Conservation (phyloP, 1,140 invertebrate species). For the Atta colombica region DNA sequence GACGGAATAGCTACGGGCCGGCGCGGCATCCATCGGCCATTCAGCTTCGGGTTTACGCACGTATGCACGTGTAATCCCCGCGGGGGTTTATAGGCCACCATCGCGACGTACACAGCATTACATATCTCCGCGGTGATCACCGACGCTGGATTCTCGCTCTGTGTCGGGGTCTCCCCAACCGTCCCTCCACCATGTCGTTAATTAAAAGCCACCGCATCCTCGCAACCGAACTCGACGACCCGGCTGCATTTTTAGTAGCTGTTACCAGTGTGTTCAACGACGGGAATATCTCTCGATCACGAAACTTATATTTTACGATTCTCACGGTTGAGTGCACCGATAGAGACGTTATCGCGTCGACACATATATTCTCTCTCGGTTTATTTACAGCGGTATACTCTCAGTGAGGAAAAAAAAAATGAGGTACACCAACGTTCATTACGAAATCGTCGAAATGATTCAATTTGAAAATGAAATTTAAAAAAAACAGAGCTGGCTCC, state of each 20-base stretch:
- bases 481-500: background rate
- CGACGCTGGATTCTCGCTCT: constrained; percentile 65
- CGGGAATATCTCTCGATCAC: constrained; percentile 57
- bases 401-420: background rate
- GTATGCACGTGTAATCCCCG: constrained; percentile 81
- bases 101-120: constrained; percentile 70
- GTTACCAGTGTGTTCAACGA: constrained; percentile 55
- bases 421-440: background rate
- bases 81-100: constrained; percentile 82
- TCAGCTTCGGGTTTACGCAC: constrained; percentile 76
- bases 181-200: constrained; percentile 71
- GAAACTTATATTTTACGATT: constrained; percentile 45
- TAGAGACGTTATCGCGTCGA: constrained; percentile 53
- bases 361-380: constrained; percentile 1
- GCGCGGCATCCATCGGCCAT: constrained; percentile 63
- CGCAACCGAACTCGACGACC: constrained; percentile 61
- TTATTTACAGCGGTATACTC: constrained; percentile 19
- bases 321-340: constrained; percentile 35
- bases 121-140: constrained; percentile 74
- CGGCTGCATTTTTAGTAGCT: constrained; percentile 64
- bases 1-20: constrained; percentile 61
- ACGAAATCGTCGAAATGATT: background rate
- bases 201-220: constrained; percentile 80
- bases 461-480: background rate
- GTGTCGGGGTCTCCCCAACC: constrained; percentile 57